A percentile compares a stretch with the other conserved stretches of the same genome.
These are phyloP conservation scores for Halcyon chelicuti DNA, from an alignment of 2,797 vertebrate genomes.

Conservation along the genomic window DNA sequence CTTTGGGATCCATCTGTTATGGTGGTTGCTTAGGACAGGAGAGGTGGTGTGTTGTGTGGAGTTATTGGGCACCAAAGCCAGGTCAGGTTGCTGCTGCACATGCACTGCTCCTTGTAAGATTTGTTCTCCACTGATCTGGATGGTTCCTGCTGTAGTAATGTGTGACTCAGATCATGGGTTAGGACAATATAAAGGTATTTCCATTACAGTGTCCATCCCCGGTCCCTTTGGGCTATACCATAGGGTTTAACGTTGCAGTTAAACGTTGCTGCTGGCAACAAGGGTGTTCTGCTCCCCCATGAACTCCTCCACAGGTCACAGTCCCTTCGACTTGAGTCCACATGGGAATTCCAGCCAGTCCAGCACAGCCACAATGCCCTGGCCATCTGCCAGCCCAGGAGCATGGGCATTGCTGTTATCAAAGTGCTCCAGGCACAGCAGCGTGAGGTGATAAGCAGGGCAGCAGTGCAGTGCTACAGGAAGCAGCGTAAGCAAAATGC, in stretches of 20 bases:
- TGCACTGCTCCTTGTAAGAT: background rate
- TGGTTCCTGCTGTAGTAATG: background rate
- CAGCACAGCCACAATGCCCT: background rate
- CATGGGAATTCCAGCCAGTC: background rate
- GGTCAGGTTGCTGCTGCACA: background rate
- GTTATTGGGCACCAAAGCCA: background rate
- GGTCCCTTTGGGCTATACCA: background rate
- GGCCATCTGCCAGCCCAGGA: background rate
- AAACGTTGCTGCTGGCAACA: background rate
- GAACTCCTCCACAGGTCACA: background rate
- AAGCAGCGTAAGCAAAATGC: background rate
- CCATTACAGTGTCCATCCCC: background rate
- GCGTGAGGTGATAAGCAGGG: background rate
- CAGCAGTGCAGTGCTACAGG: background rate
- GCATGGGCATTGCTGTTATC: background rate
- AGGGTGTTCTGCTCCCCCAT: background rate
- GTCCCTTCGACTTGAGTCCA: background rate
- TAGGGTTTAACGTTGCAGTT: background rate
- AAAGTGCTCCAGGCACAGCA: background rate
- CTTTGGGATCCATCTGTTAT: background rate
- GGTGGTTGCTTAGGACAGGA: background rate
- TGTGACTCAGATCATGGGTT: background rate
- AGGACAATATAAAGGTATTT: background rate
- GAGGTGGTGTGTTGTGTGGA: background rate
- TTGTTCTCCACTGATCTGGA: background rate